phyloP scores from a whole-genome alignment of 2,888 invertebrate species.

The Ophion ventricosus region DNA sequence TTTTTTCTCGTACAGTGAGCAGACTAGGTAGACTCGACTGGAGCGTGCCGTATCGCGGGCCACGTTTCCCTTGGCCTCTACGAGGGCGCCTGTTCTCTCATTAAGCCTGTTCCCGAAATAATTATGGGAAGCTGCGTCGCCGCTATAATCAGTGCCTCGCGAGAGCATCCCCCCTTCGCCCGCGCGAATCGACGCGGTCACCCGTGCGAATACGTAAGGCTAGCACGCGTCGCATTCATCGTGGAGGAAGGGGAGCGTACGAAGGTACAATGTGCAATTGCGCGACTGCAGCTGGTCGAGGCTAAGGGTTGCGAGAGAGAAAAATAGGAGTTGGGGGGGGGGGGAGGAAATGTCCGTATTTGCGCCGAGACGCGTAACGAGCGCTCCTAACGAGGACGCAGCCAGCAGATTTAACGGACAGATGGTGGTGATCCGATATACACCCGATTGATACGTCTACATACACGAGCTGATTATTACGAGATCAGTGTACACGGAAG shows the following conservation, averaged over 20 bases:
- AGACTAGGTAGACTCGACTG: constrained; percentile 23
- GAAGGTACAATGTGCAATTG: not conserved
- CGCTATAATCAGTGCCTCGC: not conserved
- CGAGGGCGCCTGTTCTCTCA: constrained; percentile 71
- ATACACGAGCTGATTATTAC: constrained; percentile 47
- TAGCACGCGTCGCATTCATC: not conserved
- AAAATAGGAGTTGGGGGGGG: not conserved
- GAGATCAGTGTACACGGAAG: constrained; percentile 33
- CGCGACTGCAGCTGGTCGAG: constrained; percentile 3
- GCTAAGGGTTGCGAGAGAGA: not conserved
- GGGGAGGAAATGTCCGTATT: constrained; percentile 51
- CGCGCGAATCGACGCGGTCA: no score
- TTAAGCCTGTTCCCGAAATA: constrained; percentile 77
- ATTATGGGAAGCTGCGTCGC: constrained; percentile 74
- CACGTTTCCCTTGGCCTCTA: constrained; percentile 63
- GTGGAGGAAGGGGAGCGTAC: not conserved
- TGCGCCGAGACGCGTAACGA: constrained; percentile 77
- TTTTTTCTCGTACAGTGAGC: not conserved
- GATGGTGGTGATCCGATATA: constrained; percentile 81
- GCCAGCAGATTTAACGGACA: constrained; percentile 80
- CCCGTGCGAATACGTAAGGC: not conserved
- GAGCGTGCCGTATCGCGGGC: constrained; percentile 66
- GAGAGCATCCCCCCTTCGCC: no score
- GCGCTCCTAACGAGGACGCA: constrained; percentile 81
- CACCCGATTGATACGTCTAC: constrained; percentile 78